Evolutionary conservation across 2,797 vertebrate species (phyloP), one percentile per base, ranked within the genome.

Genomic region (Ciconia nigra): DNA sequence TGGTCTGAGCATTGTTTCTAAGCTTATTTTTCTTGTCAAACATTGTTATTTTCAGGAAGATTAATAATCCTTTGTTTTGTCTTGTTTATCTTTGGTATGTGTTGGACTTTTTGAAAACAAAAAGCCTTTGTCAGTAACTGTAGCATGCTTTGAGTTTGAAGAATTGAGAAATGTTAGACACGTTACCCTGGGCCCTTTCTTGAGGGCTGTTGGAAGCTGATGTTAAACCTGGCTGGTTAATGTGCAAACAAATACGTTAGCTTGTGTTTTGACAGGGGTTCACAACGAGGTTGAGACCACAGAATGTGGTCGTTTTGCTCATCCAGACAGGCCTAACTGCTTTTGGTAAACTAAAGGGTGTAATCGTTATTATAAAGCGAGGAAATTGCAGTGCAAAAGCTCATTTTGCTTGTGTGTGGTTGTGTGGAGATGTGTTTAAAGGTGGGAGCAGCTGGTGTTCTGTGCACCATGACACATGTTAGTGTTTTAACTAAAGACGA

Each of bases 11-110:
- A 41, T 47, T 81, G 41, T 58, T 80, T 73, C 41, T 54, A 71
- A 83, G 57, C 55, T 85, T 83, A 57, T 89, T 94, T 93, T 96
- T 86, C 79, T 74, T 78, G 41, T 77, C 4, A 31, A 65, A 24
- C 17, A 1, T 54, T 89, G 16, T 73, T 94, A n/a, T 87, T 91
- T 91, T 89, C 61, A 81, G 49, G 72, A 85, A 58, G 65, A 72
- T 70, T 90, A 91, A 82, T 85, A 81, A 59, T 51, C 26, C 35
- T 92, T 90, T 90, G 31, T 93, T 91, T 90, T 84, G 35, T 61
- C 47, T 76, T 91, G 51, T 71, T 85, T 89, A 17, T 79, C 10
- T 92, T 93, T 8, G 15, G 15, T 78, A 18, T 59, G 29, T 49
- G 33, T 29, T 65, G 26, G 35, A 49, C 31, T 37, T 77, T 18